Conservation (phyloP, 2,888 invertebrate genomes). For the Tethea ocularis region DNA sequence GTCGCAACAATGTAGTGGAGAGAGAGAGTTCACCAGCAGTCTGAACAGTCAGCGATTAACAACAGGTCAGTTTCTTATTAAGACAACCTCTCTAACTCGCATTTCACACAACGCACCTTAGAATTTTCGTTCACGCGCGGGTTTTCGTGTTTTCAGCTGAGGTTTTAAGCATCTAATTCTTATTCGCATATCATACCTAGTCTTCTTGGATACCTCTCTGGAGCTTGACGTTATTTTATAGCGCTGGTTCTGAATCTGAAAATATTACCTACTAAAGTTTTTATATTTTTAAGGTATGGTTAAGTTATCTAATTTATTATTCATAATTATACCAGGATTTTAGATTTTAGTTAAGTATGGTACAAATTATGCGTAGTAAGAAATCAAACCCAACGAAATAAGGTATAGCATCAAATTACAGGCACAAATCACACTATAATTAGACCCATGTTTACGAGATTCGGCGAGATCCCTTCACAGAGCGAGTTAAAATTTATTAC, state of each 20-base stretch:
- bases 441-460: background rate
- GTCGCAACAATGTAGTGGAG: too few species aligned
- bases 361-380: background rate
- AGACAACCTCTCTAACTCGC: too few species aligned
- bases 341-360: too few species aligned
- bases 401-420: background rate
- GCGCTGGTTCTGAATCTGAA: background rate
- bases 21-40: too few species aligned
- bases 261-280: background rate
- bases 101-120: background rate
- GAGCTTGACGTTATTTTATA: background rate
- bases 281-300: background rate
- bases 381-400: background rate
- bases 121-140: background rate
- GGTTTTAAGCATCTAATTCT: background rate
- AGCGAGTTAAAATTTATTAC: constrained; percentile 6
- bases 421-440: background rate
- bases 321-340: too few species aligned
- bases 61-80: too few species aligned
- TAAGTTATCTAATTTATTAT: too few species aligned
- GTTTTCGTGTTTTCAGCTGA: too few species aligned
- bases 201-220: background rate
- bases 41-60: too few species aligned
- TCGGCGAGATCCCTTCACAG: background rate
- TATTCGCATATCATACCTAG: background rate